phyloP scores from a whole-genome alignment of 2,113 vertebrate species.

The Hiodon alosoides region DNA sequence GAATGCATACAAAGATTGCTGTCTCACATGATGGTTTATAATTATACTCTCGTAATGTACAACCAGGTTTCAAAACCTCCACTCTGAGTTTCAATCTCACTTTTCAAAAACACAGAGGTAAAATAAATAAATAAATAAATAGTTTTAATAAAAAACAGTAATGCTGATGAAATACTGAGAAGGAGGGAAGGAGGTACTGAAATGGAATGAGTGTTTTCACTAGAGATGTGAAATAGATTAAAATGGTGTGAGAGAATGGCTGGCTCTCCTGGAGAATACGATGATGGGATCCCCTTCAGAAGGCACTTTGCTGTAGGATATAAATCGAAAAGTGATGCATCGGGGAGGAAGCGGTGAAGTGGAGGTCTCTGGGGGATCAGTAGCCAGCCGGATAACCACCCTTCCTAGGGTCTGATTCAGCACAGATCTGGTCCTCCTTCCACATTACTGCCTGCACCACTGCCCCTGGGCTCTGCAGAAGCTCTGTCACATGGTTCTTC shows the following conservation, averaged over 20 bases:
- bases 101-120: conserved; percentile 40
- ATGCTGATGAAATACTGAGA: conserved; percentile 14
- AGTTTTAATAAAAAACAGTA: conserved; percentile 31
- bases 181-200: conserved; percentile 28
- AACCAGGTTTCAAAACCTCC: conserved; percentile 31
- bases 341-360: not conserved
- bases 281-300: conserved; percentile 23
- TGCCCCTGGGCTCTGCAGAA: conserved; percentile 46
- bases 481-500: conserved; percentile 63
- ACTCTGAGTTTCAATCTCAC: conserved; percentile 34
- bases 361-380: conserved; percentile 34
- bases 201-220: conserved; percentile 26
- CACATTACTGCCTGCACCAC: conserved; percentile 65
- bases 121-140: conserved; percentile 32
- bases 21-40: conserved; percentile 18
- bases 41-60: conserved; percentile 25
- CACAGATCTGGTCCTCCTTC: conserved; percentile 35
- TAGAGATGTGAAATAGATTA: conserved; percentile 24
- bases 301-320: conserved; percentile 26
- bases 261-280: conserved; percentile 32
- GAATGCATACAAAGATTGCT: conserved; percentile 4
- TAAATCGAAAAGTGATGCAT: not conserved
- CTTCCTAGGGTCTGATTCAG: conserved; percentile 59
- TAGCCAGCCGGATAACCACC: conserved; percentile 67
- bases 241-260: conserved; percentile 20